phyloP scores from a whole-genome alignment of 2,113 vertebrate genomes.

The Leptocoma aspasia region DNA sequence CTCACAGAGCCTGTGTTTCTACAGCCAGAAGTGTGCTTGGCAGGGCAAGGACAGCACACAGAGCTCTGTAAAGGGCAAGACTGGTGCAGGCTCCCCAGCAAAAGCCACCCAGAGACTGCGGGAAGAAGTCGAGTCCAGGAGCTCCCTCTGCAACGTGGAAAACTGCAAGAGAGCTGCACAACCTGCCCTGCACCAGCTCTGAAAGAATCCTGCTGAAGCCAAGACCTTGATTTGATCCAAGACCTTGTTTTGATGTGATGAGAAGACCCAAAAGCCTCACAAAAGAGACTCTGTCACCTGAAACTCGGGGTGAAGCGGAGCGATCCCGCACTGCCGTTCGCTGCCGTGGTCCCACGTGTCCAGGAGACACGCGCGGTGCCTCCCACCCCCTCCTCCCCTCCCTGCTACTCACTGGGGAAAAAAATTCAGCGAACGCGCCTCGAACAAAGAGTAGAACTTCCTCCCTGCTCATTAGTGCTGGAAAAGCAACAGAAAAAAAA shows the following conservation, averaged over 20 bases:
- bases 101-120: background rate
- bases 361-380: background rate
- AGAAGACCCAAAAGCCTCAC: background rate
- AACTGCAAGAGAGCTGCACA: background rate
- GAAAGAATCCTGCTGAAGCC: background rate
- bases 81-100: background rate
- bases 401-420: background rate
- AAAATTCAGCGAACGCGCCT: background rate
- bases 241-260: background rate
- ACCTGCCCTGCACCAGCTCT: background rate
- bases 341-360: background rate
- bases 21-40: background rate
- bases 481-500: slow-evolving; percentile 40
- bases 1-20: background rate
- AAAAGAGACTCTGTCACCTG: background rate
- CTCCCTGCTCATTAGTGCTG: slow-evolving; percentile 44
- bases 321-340: accelerated
- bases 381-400: background rate
- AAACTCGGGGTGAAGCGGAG: background rate
- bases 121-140: background rate
- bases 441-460: slow-evolving; percentile 47
- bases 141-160: background rate
- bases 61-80: background rate
- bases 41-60: background rate
- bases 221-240: background rate